phyloP scores from a whole-genome alignment of 2,113 vertebrate genomes.

The Stigmatopora argus region DNA sequence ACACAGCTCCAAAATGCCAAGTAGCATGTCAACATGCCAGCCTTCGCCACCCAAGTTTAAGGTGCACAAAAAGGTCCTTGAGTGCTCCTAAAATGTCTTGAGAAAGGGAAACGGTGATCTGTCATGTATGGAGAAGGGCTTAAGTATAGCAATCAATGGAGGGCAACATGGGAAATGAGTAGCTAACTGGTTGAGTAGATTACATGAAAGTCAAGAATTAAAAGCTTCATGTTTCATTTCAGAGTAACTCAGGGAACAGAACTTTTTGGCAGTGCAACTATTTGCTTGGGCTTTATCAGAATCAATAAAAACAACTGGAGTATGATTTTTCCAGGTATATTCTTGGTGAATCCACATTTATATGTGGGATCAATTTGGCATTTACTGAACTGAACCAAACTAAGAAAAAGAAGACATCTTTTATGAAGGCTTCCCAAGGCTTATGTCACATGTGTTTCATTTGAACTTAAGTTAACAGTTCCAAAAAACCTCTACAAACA shows the following conservation, averaged over 20 bases:
- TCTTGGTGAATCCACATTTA: background rate
- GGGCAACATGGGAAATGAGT: conserved; percentile 32
- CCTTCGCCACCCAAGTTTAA: conserved; percentile 59
- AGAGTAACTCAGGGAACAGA: conserved; percentile 9
- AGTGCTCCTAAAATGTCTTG: conserved; percentile 36
- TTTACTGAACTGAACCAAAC: background rate
- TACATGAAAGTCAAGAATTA: conserved; percentile 22
- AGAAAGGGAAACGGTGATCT: conserved; percentile 48
- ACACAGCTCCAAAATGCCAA: conserved; percentile 60
- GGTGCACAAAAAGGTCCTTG: conserved; percentile 47
- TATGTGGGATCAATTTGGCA: background rate
- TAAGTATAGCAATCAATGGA: conserved; percentile 15
- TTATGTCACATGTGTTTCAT: no score
- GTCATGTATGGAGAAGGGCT: conserved; percentile 43
- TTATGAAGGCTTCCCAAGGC: no score
- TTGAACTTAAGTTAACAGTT: background rate
- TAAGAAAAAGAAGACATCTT: no score
- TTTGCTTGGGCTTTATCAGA: conserved; percentile 8
- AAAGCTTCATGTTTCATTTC: conserved; percentile 29
- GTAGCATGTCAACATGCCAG: conserved; percentile 56
- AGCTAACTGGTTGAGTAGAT: conserved; percentile 25
- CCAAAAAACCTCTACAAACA: background rate
- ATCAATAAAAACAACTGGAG: conserved; percentile 2
- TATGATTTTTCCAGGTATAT: background rate
- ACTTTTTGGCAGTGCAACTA: conserved; percentile 6